Percentiles rank a stretch among this genome's conserved stretches.
phyloP scores from a whole-genome alignment of 2,113 vertebrate genomes.

The Oryzias woworae region DNA sequence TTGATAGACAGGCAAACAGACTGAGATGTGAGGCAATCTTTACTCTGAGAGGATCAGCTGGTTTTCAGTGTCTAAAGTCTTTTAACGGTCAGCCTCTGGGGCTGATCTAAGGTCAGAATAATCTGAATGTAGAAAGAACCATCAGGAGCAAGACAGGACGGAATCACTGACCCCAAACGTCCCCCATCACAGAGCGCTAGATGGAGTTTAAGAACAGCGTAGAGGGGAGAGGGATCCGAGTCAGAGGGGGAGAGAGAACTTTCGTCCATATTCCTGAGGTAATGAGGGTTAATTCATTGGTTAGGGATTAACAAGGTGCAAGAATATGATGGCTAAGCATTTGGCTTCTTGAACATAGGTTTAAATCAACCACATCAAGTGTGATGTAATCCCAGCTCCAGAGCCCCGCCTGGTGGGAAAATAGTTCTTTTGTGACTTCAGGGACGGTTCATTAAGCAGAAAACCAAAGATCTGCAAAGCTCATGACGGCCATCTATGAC shows the following conservation, averaged over 20 bases:
- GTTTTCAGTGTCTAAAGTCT: constrained; percentile 46
- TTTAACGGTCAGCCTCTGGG: constrained; percentile 65
- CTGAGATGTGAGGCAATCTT: constrained; percentile 49
- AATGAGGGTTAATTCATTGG: constrained; percentile 99
- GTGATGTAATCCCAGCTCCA: constrained; percentile 69
- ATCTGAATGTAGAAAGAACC: constrained; percentile 89
- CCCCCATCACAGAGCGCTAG: constrained; percentile 84
- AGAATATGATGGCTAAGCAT: constrained; percentile 94
- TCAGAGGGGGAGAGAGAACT: constrained; percentile 22
- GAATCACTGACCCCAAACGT: constrained; percentile 93
- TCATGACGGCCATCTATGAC: not conserved
- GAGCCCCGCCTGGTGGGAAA: constrained; percentile 57
- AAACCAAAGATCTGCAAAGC: constrained; percentile 18
- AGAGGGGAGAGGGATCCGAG: constrained; percentile 32
- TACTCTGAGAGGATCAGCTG: constrained; percentile 58
- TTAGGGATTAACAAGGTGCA: constrained; percentile 96
- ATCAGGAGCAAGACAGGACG: constrained; percentile 88
- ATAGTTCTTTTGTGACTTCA: constrained; percentile 52
- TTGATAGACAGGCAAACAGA: constrained; percentile 47
- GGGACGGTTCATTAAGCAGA: constrained; percentile 43
- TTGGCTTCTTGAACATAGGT: constrained; percentile 90
- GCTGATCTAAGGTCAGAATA: constrained; percentile 87
- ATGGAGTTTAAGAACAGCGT: constrained; percentile 71
- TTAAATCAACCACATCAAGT: constrained; percentile 95
- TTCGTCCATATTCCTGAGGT: constrained; percentile 92